Conservation (phyloP, 2,113 vertebrate genomes). For the Bothrops jararaca region DNA sequence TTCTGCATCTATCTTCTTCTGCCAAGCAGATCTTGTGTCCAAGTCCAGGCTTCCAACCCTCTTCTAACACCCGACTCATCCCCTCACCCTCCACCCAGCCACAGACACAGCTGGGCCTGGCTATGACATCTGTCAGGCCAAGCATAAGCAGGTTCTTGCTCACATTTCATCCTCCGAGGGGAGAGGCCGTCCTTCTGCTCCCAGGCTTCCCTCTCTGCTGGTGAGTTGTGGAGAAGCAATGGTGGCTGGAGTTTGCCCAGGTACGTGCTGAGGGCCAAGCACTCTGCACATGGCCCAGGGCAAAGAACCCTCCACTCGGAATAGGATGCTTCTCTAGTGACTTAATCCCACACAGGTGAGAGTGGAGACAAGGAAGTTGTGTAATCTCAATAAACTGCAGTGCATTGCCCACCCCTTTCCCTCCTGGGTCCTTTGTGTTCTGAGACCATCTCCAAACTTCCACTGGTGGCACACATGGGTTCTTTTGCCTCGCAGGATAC, state of each 20-base stretch:
- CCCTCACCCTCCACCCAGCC: conserved; percentile 35
- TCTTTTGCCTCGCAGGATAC: neutral
- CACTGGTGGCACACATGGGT: neutral
- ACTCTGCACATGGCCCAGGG: neutral
- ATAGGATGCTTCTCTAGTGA: neutral
- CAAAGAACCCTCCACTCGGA: neutral
- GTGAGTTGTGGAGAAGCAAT: neutral
- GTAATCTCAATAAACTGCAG: neutral
- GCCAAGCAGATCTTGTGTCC: conserved; percentile 31
- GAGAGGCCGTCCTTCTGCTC: neutral
- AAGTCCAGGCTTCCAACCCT: conserved; percentile 46
- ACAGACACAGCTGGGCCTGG: conserved; percentile 48
- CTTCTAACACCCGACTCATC: conserved; percentile 47
- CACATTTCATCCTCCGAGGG: neutral
- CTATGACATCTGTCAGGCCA: conserved; percentile 41
- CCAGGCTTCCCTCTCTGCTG: neutral
- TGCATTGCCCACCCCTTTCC: neutral
- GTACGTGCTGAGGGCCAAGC: neutral
- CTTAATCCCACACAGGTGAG: neutral
- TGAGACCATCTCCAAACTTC: neutral
- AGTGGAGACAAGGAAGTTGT: neutral
- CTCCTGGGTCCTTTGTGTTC: neutral
- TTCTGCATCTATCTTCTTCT: neutral
- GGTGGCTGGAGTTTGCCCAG: neutral
- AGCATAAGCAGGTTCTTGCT: neutral